Evolutionary conservation across 2,113 vertebrate genomes (phyloP).

Genomic region (Furnarius figulus): DNA sequence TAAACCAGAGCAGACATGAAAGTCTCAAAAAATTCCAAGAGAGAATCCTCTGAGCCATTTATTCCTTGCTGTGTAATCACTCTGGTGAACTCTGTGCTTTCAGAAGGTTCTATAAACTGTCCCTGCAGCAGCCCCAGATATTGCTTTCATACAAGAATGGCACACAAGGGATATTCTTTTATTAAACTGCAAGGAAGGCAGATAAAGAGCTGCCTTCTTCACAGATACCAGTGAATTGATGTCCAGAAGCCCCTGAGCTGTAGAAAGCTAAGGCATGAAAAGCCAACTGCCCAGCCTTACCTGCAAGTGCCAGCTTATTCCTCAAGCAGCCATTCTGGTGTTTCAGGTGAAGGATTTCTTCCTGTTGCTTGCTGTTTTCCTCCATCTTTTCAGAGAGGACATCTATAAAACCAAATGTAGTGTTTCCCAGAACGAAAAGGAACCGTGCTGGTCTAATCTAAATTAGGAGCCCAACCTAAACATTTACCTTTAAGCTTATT

Average conservation of each 20-base stretch:
- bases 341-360: constrained; percentile 86
- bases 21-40: background rate
- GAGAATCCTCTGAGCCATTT: background rate
- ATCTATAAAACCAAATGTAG: constrained; percentile 69
- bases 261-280: background rate
- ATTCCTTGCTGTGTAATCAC: background rate
- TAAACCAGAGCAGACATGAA: background rate
- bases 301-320: constrained; percentile 75
- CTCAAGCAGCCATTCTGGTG: constrained; percentile 81
- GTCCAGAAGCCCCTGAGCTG: background rate
- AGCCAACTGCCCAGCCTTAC: constrained; percentile 60
- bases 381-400: constrained; percentile 82
- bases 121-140: background rate
- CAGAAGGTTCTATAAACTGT: background rate
- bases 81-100: background rate
- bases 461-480: background rate
- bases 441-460: background rate
- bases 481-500: constrained; percentile 80
- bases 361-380: constrained; percentile 83
- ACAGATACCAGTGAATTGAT: background rate
- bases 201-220: background rate
- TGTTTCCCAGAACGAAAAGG: background rate
- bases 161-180: background rate
- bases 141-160: background rate
- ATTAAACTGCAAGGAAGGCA: background rate